phyloP scores from a whole-genome alignment of 1,140 invertebrate genomes.

The Protaetia brevitarsis region DNA sequence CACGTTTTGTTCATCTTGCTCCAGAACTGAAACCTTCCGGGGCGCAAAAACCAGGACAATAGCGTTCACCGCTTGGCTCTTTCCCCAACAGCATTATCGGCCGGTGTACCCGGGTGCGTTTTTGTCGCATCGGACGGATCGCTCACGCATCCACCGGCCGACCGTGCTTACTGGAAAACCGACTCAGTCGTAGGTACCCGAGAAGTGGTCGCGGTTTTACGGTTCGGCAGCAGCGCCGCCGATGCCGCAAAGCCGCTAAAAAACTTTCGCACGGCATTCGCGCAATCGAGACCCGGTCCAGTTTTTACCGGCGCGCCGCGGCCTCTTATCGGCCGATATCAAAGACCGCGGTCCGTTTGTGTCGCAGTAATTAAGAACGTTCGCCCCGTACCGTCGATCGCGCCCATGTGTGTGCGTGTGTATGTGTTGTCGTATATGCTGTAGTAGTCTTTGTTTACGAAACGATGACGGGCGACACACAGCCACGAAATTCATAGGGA shows the following conservation, averaged over 20 bases:
- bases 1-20: too few species aligned
- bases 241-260: neutral
- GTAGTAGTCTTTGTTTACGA: too few species aligned
- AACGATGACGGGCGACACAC: too few species aligned
- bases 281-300: neutral
- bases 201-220: neutral
- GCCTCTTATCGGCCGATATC: slow-evolving; percentile 12
- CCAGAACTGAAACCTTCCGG: neutral
- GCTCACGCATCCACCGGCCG: neutral
- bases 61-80: neutral
- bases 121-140: neutral
- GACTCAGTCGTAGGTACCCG: neutral
- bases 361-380: slow-evolving; percentile 5
- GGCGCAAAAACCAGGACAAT: neutral
- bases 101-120: neutral
- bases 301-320: neutral
- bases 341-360: slow-evolving; percentile 9
- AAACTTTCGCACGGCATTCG: neutral
- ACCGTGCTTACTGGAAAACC: neutral
- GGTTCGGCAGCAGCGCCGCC: too few species aligned
- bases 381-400: neutral
- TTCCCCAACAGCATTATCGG: neutral
- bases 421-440: too few species aligned
- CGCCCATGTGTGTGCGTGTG: neutral
- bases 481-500: too few species aligned